Percentiles rank a stretch among this genome's conserved stretches.
These are phyloP conservation scores for Ceratosolen fusciceps DNA, from an alignment of 1,140 invertebrate genomes.

Conservation along the genomic window DNA sequence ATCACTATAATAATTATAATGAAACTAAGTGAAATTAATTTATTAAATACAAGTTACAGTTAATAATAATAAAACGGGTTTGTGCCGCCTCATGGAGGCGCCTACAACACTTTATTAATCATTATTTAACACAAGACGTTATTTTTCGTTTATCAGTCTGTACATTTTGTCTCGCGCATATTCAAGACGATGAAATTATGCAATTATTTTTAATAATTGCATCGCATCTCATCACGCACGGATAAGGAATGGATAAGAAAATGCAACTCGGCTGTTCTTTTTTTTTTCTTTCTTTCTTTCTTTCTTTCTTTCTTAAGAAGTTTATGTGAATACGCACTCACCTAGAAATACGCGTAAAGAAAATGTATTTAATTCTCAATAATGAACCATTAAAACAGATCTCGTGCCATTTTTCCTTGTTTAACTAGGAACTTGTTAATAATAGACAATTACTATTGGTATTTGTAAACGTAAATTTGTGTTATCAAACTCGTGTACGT, in stretches of 20 bases:
- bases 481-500: slow-evolving; percentile 2
- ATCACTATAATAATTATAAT: no score
- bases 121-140: slow-evolving; percentile 32
- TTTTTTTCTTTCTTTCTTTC: no score
- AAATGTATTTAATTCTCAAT: slow-evolving; percentile 7
- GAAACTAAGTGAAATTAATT: slow-evolving; percentile 17
- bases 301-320: slow-evolving; percentile 5
- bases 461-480: slow-evolving; percentile 37
- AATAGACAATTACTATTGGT: slow-evolving; percentile 38
- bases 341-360: slow-evolving; percentile 28
- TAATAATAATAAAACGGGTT: slow-evolving; percentile 21
- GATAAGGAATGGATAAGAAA: slow-evolving; percentile 40
- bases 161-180: slow-evolving; percentile 11
- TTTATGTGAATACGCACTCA: slow-evolving; percentile 23
- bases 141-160: slow-evolving; percentile 36
- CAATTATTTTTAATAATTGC: slow-evolving; percentile 12
- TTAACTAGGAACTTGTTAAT: slow-evolving; percentile 46
- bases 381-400: slow-evolving; percentile 45
- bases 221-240: slow-evolving; percentile 16
- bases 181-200: slow-evolving; percentile 20
- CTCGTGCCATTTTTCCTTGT: slow-evolving; percentile 39
- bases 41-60: slow-evolving; percentile 8
- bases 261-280: slow-evolving; percentile 28
- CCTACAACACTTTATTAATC: slow-evolving; percentile 17
- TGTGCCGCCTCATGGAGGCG: slow-evolving; percentile 41